Evolutionary conservation across 2,113 vertebrate species (phyloP).

Genomic region (Terrapene triunguis): DNA sequence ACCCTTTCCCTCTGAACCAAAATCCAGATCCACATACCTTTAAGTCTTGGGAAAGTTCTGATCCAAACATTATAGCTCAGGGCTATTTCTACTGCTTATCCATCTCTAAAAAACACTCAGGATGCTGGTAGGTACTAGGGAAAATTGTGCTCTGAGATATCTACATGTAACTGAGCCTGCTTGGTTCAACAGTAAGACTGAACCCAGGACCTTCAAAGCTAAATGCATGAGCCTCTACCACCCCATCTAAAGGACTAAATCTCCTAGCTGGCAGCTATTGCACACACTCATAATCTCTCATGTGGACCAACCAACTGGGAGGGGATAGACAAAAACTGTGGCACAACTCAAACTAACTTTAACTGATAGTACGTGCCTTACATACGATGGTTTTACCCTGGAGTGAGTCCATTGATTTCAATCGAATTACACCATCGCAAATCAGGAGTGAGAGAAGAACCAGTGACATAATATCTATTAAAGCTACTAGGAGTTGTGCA

Average conservation of each 20-base stretch:
- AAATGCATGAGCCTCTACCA: rapidly evolving
- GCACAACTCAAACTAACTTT: rapidly evolving
- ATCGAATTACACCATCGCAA: not conserved
- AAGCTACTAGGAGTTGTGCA: not conserved
- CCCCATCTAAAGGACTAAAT: not conserved
- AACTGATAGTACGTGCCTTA: not conserved
- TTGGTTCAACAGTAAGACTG: not conserved
- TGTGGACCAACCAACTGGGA: not conserved
- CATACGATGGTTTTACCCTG: not conserved
- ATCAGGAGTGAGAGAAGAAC: not conserved
- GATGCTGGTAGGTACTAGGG: not conserved
- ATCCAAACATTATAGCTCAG: not conserved
- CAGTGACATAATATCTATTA: not conserved
- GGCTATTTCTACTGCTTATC: not conserved
- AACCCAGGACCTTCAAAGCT: not conserved
- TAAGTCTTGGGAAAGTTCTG: not conserved
- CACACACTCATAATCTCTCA: rapidly evolving
- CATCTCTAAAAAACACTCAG: not conserved
- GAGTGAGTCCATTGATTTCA: not conserved
- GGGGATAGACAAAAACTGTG: not conserved
- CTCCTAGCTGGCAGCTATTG: rapidly evolving
- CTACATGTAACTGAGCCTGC: not conserved
- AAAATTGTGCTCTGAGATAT: not conserved
- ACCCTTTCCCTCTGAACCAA: not conserved
- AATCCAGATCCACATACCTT: not conserved